Evolutionary conservation across 2,888 invertebrate species (phyloP).

Genomic region (Dioctria rufipes): DNA sequence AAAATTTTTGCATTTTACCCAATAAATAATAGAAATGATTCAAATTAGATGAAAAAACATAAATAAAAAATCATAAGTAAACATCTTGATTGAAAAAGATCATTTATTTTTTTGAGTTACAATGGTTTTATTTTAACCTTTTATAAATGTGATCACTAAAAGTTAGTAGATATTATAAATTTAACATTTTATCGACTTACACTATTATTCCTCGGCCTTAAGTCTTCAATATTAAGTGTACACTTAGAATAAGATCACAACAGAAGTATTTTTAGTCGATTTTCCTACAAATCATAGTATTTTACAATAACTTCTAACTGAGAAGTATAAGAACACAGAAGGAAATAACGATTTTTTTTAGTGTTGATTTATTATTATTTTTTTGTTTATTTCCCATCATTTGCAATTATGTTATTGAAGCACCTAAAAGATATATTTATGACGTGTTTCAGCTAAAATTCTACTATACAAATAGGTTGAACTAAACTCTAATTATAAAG

Average conservation of each 20-base stretch:
- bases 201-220: slow-evolving; percentile 2
- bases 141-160: slow-evolving; percentile 20
- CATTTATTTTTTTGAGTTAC: slow-evolving; percentile 8
- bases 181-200: slow-evolving; percentile 9
- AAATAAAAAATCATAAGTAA: not conserved
- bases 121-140: not conserved
- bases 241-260: slow-evolving; percentile 15
- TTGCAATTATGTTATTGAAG: not conserved
- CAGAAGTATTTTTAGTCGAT: slow-evolving; percentile 3
- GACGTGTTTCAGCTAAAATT: not conserved
- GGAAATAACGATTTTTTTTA: not conserved
- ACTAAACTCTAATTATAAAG: not conserved
- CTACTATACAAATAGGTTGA: not conserved
- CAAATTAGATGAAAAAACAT: not conserved
- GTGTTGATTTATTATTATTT: not conserved
- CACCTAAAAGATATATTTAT: not conserved
- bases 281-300: not conserved
- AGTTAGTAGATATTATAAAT: slow-evolving; percentile 16
- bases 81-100: slow-evolving; percentile 15
- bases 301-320: not conserved
- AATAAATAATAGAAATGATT: not conserved
- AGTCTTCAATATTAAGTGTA: slow-evolving; percentile 10
- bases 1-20: no score
- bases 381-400: not conserved
- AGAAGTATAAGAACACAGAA: not conserved